Evolutionary conservation across 2,888 invertebrate species (phyloP).

Genomic region (Yponomeuta sedellus): DNA sequence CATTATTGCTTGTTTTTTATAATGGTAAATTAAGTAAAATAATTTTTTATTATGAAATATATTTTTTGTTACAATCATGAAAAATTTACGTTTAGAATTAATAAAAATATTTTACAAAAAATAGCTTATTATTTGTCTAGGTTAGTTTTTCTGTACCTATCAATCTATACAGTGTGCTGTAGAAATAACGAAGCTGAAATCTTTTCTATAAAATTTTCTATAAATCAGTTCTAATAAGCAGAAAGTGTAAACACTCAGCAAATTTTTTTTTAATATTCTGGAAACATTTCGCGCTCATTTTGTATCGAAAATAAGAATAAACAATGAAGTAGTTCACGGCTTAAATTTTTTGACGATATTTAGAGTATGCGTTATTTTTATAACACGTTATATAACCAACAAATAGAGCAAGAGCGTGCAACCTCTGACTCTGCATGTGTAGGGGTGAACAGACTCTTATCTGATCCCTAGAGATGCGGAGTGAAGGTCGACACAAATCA

Average conservation of each 20-base stretch:
- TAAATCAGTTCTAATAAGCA: no score
- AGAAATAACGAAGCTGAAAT: no score
- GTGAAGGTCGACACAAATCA: slow-evolving; percentile 20
- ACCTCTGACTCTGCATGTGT: slow-evolving; percentile 47
- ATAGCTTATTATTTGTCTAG: neutral
- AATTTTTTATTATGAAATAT: neutral
- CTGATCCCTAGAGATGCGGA: slow-evolving; percentile 37
- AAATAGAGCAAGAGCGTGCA: slow-evolving; percentile 26
- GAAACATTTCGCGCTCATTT: no score
- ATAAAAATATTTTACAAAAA: neutral
- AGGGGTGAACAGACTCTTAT: slow-evolving; percentile 47
- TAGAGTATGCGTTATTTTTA: no score
- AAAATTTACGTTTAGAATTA: neutral
- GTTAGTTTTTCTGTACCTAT: neutral
- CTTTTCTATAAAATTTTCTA: no score
- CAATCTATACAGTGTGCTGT: no score
- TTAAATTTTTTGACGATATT: no score
- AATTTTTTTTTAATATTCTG: no score
- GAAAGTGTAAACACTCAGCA: no score
- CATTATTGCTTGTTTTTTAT: neutral
- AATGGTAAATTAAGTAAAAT: neutral
- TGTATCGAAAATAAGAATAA: no score
- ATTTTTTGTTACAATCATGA: neutral
- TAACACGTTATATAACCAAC: neutral
- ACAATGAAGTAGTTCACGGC: no score